Base-by-base conservation (phyloP, 2,888 invertebrate genomes). In the Athalia cordata region DNA sequence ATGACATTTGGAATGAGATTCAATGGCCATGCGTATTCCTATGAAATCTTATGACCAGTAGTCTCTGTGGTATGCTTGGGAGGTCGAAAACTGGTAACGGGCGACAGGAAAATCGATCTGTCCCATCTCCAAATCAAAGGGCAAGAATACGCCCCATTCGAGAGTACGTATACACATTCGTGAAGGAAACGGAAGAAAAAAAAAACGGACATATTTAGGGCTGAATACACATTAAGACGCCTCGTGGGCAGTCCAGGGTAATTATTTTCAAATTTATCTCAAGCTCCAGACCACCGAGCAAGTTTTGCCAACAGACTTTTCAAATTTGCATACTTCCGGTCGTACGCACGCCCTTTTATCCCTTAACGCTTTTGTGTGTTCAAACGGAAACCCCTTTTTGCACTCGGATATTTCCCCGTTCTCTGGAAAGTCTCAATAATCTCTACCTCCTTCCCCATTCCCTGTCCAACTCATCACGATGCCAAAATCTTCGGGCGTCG, bases 211-310 rank as follows among this genome's bases (percentile, higher is more conserved):
- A 49, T 65, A 75, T 75, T 75, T 75, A 52, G 75, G 50, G 75
- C 64, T 75, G 62, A 49, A 75, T 52, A 75, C 68, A 62, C 74
- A 80, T 72, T 66, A 79, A 67, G 80, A 78, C 61, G 64, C 68
- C 80, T 57, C 70, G 66, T 65, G 74, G 77, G 62, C 62, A 75
- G 75, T 75, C 75, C 29, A 50, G 75, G 80, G 84, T 86, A 86
- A 89, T 88, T 87, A 87, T 80, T 86, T 86, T 82, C 81, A 85
- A 78, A 89, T 89, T 86, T 83, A 86, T 89, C 89, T 86, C 84
- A 59, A 52, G 43, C 15, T 29, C 29, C 50, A 45, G 88, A 86
- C 88, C 88, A 88, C 88, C 88, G 81, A 82, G 82, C 77, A 83
- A 86, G 87, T 86, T 86, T 85, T 86, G 84, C 84, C 85, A 87